Conservation (phyloP, 2,113 vertebrate species). For the Perognathus longimembris region DNA sequence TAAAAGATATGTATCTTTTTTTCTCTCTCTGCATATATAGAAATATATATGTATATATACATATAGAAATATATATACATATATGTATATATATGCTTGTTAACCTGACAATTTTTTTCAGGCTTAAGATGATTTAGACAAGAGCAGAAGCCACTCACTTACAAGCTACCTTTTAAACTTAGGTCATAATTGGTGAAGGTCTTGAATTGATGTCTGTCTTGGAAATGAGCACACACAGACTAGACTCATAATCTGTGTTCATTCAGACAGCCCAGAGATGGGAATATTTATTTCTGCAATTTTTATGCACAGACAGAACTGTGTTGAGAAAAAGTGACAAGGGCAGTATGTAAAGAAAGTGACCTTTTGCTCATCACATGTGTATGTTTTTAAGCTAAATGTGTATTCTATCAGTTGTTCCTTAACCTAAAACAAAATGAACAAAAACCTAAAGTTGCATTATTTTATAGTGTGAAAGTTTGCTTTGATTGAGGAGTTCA, state of each 20-base stretch:
- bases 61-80: no score
- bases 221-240: neutral
- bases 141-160: neutral
- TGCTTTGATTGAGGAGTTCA: conserved; percentile 26
- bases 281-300: conserved; percentile 46
- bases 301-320: conserved; percentile 46
- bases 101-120: conserved; percentile 41
- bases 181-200: neutral
- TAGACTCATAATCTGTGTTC: neutral
- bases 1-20: neutral
- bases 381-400: conserved; percentile 47
- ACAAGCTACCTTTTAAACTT: neutral
- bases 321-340: conserved; percentile 63
- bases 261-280: conserved; percentile 32
- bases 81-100: neutral
- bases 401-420: conserved; percentile 63
- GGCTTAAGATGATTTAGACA: neutral
- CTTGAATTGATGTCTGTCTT: neutral
- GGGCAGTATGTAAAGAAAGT: neutral
- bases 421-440: conserved; percentile 63
- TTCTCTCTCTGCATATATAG: no score
- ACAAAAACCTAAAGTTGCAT: conserved; percentile 43
- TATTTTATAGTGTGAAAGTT: neutral
- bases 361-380: conserved; percentile 61
- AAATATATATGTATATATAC: no score